phyloP scores from a whole-genome alignment of 2,113 vertebrate species.

The Potamarius usumacintae region DNA sequence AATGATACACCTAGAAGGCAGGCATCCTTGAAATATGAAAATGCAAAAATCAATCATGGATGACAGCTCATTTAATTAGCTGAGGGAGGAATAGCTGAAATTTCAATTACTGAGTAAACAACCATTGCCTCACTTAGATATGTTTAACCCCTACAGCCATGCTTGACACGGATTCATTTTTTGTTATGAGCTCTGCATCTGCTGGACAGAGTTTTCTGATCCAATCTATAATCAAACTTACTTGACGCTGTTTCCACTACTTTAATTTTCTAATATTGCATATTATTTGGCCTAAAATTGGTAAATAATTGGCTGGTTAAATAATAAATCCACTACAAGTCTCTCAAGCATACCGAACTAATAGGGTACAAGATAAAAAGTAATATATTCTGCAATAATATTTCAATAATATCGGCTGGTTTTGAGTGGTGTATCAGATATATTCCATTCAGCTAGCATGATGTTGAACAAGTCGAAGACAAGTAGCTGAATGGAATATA shows the following conservation, averaged over 20 bases:
- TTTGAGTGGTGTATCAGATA: too few relatives aligned
- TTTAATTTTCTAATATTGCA: not conserved
- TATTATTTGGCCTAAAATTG: not conserved
- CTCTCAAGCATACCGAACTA: not conserved
- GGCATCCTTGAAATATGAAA: conserved; percentile 62
- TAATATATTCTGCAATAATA: not conserved
- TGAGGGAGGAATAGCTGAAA: conserved; percentile 53
- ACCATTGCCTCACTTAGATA: conserved; percentile 57
- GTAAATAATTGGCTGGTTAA: conserved; percentile 4
- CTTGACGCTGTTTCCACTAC: not conserved
- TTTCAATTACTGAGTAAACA: conserved; percentile 68
- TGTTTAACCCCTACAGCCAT: conserved; percentile 59
- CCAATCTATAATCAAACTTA: not conserved
- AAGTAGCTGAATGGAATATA: too few relatives aligned
- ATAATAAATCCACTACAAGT: not conserved
- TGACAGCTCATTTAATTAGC: conserved; percentile 69
- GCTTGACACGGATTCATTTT: conserved; percentile 52
- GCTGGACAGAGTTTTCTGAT: conserved; percentile 22
- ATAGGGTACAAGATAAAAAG: not conserved
- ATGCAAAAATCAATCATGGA: conserved; percentile 72
- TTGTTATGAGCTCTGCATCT: conserved; percentile 54
- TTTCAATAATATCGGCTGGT: too few relatives aligned
- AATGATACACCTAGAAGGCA: conserved; percentile 63
- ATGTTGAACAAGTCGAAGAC: too few relatives aligned
- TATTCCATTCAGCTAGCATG: too few relatives aligned